Evolutionary conservation across 2,797 vertebrate species (phyloP).

Genomic region (Cetoscarus ocellatus): DNA sequence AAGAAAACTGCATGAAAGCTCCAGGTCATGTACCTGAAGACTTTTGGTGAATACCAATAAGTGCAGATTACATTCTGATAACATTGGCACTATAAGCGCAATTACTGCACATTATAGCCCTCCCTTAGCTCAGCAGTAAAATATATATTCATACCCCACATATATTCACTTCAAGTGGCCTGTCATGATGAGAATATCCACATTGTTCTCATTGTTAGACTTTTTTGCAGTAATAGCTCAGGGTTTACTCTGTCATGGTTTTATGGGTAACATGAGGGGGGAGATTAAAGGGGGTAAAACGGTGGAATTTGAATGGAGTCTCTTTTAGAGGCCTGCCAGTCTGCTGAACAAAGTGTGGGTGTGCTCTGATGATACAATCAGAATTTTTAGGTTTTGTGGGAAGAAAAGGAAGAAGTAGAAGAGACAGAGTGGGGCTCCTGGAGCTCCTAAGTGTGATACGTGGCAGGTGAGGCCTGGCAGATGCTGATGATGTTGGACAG

Average conservation of each 20-base stretch:
- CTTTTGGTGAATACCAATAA: slow-evolving; percentile 77
- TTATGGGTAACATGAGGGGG: slow-evolving; percentile 37
- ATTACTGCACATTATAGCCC: slow-evolving; percentile 80
- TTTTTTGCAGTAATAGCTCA: slow-evolving; percentile 43
- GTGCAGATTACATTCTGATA: slow-evolving; percentile 61
- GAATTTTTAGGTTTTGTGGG: slow-evolving; percentile 6
- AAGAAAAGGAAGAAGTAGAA: slow-evolving; percentile 21
- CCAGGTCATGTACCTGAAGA: slow-evolving; percentile 61
- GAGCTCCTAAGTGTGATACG: slow-evolving; percentile 25
- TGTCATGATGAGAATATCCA: slow-evolving; percentile 66
- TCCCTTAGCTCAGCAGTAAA: slow-evolving; percentile 67
- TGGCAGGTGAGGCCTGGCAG: slow-evolving; percentile 61
- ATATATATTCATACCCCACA: slow-evolving; percentile 78
- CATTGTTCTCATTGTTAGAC: slow-evolving; percentile 63
- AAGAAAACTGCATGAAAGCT: slow-evolving; percentile 51
- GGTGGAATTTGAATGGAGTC: slow-evolving; percentile 32
- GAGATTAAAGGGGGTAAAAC: slow-evolving; percentile 42
- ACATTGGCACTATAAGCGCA: slow-evolving; percentile 78
- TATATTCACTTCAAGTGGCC: slow-evolving; percentile 76
- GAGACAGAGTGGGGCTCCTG: slow-evolving; percentile 21
- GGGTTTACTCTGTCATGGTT: slow-evolving; percentile 51
- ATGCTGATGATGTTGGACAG: slow-evolving; percentile 74
- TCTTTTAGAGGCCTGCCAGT: slow-evolving; percentile 2
- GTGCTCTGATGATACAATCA: slow-evolving; percentile 29
- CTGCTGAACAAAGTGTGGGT: slow-evolving; percentile 8